Conservation (phyloP, 2,113 vertebrate genomes). For the Dromaius novaehollandiae region DNA sequence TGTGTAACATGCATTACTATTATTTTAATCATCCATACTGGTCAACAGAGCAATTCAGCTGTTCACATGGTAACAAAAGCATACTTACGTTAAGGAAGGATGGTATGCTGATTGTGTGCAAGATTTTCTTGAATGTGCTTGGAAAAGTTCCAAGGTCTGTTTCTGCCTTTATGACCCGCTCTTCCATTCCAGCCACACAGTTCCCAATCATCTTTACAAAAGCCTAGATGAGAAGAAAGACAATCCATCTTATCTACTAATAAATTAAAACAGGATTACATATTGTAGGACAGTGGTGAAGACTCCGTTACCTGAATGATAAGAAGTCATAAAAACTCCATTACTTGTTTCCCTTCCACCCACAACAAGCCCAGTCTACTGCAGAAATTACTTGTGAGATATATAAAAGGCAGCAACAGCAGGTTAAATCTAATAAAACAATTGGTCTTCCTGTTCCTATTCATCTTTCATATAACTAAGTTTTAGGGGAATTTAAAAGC, state of each 20-base stretch:
- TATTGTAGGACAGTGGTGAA: not conserved
- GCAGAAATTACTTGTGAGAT: not conserved
- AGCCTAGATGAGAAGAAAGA: slow-evolving; percentile 63
- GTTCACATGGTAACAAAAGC: not conserved
- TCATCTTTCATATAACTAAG: not conserved
- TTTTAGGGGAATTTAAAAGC: not conserved
- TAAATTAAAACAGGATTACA: not conserved
- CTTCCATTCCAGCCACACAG: slow-evolving; percentile 86
- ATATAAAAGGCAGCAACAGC: not conserved
- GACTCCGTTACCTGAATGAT: not conserved
- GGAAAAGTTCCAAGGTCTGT: slow-evolving; percentile 88
- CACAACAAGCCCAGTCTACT: not conserved
- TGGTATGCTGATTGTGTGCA: slow-evolving; percentile 86
- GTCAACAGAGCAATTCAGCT: not conserved
- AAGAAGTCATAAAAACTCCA: not conserved
- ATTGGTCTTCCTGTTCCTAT: not conserved
- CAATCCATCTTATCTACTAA: not conserved
- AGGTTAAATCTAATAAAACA: not conserved
- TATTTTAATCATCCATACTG: not conserved
- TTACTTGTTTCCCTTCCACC: not conserved
- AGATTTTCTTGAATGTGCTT: slow-evolving; percentile 86
- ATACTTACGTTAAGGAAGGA: slow-evolving; percentile 84
- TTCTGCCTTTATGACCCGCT: slow-evolving; percentile 89
- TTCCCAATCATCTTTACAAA: slow-evolving; percentile 92
- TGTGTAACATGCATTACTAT: not conserved